Conservation (phyloP, 1,140 invertebrate species). For the Hyles euphorbiae region DNA sequence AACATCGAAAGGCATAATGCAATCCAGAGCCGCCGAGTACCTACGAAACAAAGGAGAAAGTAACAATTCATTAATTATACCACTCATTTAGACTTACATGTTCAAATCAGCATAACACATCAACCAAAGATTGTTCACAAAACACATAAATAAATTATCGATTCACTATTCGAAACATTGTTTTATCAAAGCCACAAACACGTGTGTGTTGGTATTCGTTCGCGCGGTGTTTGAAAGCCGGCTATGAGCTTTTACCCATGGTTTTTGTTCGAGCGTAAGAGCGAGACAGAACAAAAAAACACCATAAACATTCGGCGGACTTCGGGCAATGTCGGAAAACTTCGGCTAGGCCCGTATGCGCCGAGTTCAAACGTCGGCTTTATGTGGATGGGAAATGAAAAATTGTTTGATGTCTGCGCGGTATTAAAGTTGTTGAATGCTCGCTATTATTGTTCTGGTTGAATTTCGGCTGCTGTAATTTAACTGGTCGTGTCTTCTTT, state of each 20-base stretch:
- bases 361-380: conserved; percentile 35
- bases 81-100: no score
- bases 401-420: neutral
- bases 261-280: conserved; percentile 51
- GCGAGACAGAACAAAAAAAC: conserved; percentile 55
- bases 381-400: conserved; percentile 27
- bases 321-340: conserved; percentile 36
- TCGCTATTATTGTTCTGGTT: neutral
- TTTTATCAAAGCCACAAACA: conserved; percentile 19
- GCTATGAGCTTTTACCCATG: conserved; percentile 39
- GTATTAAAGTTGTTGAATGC: neutral
- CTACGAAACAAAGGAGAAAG: no score
- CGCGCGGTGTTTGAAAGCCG: conserved; percentile 38
- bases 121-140: no score
- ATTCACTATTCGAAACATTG: conserved; percentile 3
- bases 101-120: no score
- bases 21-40: no score
- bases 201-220: conserved; percentile 22
- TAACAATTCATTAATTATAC: no score
- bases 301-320: conserved; percentile 54
- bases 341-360: conserved; percentile 48
- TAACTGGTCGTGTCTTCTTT: no score
- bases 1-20: no score
- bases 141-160: neutral
- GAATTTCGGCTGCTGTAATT: no score